Evolutionary conservation across 2,888 invertebrate species (phyloP).

Genomic region (Xanthorhoe designata): DNA sequence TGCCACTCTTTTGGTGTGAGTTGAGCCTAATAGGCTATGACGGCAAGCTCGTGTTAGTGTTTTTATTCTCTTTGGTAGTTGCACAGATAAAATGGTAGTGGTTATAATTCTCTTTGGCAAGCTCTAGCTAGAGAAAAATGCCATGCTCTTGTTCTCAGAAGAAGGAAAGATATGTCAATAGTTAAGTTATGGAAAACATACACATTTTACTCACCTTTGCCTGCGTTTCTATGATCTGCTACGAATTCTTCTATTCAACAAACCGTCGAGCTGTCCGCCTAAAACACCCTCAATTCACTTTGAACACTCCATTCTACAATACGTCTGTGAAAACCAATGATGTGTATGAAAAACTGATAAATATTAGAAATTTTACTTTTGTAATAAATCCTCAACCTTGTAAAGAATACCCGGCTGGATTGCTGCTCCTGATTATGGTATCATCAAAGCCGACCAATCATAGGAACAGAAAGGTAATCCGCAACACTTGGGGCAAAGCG

Average conservation of each 20-base stretch:
- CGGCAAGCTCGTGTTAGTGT: no score
- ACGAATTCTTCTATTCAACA: constrained; percentile 51
- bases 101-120: no score
- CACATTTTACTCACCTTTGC: constrained; percentile 54
- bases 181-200: constrained; percentile 53
- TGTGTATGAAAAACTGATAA: constrained; percentile 74
- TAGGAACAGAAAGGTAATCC: constrained; percentile 87
- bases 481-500: constrained; percentile 90
- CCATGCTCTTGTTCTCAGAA: no score
- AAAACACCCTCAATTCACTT: constrained; percentile 58
- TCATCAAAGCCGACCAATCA: constrained; percentile 89
- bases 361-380: constrained; percentile 87
- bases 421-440: constrained; percentile 87
- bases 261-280: constrained; percentile 46
- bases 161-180: no score
- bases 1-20: no score
- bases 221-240: constrained; percentile 50
- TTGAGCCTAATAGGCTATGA: no score
- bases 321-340: constrained; percentile 48
- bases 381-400: constrained; percentile 86
- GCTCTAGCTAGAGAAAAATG: no score
- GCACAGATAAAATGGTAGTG: no score
- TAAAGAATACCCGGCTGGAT: constrained; percentile 63
- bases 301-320: constrained; percentile 59
- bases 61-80: no score